Base-by-base conservation (phyloP, 1,140 invertebrate species). In the Neelides sp. region DNA sequence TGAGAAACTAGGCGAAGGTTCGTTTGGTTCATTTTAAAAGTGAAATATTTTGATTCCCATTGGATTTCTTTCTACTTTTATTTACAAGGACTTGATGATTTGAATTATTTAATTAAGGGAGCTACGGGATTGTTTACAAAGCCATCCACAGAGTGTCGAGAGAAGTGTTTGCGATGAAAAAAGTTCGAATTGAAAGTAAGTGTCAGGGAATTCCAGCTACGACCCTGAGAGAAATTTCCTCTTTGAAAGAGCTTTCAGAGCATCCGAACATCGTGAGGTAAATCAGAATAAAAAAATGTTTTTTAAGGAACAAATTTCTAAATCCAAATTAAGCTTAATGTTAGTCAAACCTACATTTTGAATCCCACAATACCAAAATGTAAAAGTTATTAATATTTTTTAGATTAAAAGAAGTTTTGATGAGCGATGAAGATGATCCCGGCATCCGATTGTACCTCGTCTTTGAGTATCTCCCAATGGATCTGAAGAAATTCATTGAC, bases 391-490 rank as follows among this genome's bases (percentile, higher is more conserved):
- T n/a, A n/a, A n/a, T n/a, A n/a, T n/a, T n/a, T n/a, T n/a, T n/a
- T n/a, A n/a, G n/a, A n/a, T n/a, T n/a, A n/a, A n/a, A n/a, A n/a
- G 91, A 95, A 72, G 88, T 95, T 3, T 68, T 93, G 1, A 85
- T 94, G 80, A 83, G 92, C 66, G 87, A 94, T 64, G 77, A 77
- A 19, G n/a, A n/a, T n/a, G n/a, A n/a, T n/a, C n/a, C n/a, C n/a
- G n/a, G n/a, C n/a, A n/a, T n/a, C n/a, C 78, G 82, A 28, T 66
- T 98, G 1, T 97, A 93, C 69, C 70, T 98, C 45, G 91, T 98
- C 44, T 99, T 99, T 72, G 96, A 99, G 68, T 98, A 88, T 70
- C 71, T 99, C 1, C 84, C 83, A 4, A 97, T 98, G 91, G 96
- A 99, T 69, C 71, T 99, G 48, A 98, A 96, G 65, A 91, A 92